Base-by-base conservation (phyloP, 1,140 invertebrate species). In the Saxidomus purpurata region DNA sequence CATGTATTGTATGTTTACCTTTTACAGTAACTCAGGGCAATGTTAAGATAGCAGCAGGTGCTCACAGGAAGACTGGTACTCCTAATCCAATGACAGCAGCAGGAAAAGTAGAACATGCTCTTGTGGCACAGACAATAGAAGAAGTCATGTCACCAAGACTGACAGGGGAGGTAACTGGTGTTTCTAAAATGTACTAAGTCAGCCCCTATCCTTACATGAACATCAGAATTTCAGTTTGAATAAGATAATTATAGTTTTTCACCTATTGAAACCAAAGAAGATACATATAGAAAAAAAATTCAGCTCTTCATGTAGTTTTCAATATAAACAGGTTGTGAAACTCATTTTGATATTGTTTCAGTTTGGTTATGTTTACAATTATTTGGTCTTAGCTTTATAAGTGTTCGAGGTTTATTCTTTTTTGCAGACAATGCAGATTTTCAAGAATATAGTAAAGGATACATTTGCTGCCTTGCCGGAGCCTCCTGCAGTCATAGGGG, bases 71-170 rank as follows among this genome's bases (percentile, higher is more conserved):
- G 87, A 82, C 93, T 25, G 94, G 94, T 47, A 95, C 94, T 36
- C 94, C 94, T 1, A 95, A 95, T 77, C 94, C 95, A 4, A 88
- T 95, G 92, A 94, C 94, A 36, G 84, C 92, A 8, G 94, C 93
- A 40, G 95, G 94, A 1, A 95, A 95, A 82, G 89, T 94, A 55
- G 95, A 96, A 52, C 95, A 96, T 90, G 90, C 93, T 19, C 81
- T 95, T 13, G 95, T 95, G 22, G 93, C 92, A 11, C 94, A 96
- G 81, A 93, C 93, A 6, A 91, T 95, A 13, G 91, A 95, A 71
- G 95, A 96, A 77, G 94, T 95, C 31, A 93, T 96, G 22, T 90
- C 92, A 67, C 94, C 94, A 3, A 93, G 95, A 71, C 90, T 95
- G n/a, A 94, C 92, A 34, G 92, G 90, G 31, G 93, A 95, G 92